Evolutionary conservation across 2,113 vertebrate species (phyloP).

Genomic region (Gavia stellata): DNA sequence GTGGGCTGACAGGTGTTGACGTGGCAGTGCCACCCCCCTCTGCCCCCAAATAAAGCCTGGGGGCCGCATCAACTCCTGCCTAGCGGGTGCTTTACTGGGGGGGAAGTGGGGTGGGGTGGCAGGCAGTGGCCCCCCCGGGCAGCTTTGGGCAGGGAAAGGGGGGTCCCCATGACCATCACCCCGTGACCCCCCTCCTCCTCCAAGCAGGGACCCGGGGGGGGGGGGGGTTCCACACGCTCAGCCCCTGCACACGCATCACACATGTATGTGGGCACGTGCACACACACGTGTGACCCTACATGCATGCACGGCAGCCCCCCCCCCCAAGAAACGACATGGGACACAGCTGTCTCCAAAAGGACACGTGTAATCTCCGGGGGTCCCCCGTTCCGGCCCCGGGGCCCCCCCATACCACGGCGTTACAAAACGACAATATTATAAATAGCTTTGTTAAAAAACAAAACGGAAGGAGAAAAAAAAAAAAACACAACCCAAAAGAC

Average conservation of each 20-base stretch:
- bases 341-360: background rate
- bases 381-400: background rate
- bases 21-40: background rate
- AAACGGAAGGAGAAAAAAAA: background rate
- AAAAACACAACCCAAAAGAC: background rate
- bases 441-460: conserved; percentile 65
- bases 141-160: background rate
- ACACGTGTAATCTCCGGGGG: background rate
- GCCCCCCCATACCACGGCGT: background rate
- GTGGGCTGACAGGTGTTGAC: background rate
- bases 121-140: too few species aligned
- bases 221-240: background rate
- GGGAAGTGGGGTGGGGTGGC: too few species aligned
- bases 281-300: too few species aligned
- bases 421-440: conserved; percentile 72
- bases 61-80: background rate
- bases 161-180: too few species aligned
- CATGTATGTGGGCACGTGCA: too few species aligned
- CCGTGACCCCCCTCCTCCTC: background rate
- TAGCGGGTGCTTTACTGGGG: background rate
- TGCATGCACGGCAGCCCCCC: background rate
- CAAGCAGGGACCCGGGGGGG: background rate
- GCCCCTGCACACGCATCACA: background rate
- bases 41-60: background rate
- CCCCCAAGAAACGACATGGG: background rate